These are phyloP conservation scores for Petrocephalus schoutedeni DNA, from an alignment of 2,797 vertebrate species.

Conservation along the genomic window DNA sequence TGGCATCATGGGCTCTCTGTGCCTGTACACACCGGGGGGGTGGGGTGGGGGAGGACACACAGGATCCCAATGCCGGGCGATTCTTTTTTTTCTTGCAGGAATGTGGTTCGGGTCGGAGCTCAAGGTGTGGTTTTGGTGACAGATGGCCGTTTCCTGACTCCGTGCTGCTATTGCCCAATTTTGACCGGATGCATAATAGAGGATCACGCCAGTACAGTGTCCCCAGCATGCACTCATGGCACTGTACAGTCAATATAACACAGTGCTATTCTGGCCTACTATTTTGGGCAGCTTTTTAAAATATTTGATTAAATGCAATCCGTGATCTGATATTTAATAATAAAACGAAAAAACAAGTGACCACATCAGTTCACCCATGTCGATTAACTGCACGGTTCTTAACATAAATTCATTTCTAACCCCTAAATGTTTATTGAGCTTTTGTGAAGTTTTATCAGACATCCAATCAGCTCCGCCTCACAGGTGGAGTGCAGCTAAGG, in stretches of 20 bases:
- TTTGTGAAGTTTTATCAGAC: background rate
- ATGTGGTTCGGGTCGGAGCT: background rate
- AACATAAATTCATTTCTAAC: background rate
- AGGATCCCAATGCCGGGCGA: background rate
- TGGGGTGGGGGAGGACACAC: background rate
- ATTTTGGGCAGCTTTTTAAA: background rate
- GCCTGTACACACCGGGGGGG: background rate
- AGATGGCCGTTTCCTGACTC: conserved; percentile 5
- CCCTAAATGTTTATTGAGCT: background rate
- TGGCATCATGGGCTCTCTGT: background rate
- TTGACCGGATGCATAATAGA: background rate
- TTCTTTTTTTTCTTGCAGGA: background rate
- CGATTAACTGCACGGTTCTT: background rate
- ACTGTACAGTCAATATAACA: background rate
- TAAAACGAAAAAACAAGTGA: background rate
- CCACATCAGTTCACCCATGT: background rate
- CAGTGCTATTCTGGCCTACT: background rate
- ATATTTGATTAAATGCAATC: background rate
- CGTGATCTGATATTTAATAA: background rate
- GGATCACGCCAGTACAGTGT: background rate
- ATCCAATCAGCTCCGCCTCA: background rate
- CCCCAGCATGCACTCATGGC: background rate
- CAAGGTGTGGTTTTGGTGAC: conserved; percentile 3
- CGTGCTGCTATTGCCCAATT: background rate
- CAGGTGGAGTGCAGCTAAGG: background rate